Conservation (phyloP, 1,140 invertebrate species). For the Lasioglossum albipes region DNA sequence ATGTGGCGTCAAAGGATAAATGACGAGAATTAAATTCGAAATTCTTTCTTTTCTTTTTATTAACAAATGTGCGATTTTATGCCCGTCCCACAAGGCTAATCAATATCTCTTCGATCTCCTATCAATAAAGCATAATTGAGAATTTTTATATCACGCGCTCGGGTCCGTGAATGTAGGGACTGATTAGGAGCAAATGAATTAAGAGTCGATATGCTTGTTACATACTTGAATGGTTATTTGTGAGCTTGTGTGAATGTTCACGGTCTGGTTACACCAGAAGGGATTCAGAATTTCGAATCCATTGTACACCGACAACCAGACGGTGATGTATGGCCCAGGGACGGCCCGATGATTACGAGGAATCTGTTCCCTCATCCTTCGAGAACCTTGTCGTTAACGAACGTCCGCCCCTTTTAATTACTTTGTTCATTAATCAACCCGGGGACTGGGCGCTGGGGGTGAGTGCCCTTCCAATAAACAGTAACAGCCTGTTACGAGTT, state of each 20-base stretch:
- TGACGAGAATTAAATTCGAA: too few species aligned
- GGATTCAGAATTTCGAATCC: neutral
- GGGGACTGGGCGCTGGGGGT: conserved; percentile 4
- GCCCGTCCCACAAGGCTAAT: too few species aligned
- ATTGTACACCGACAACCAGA: conserved; percentile 16
- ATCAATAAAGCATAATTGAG: too few species aligned
- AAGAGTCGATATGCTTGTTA: too few species aligned
- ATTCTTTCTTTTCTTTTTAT: too few species aligned
- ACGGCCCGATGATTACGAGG: conserved; percentile 45
- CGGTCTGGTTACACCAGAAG: neutral
- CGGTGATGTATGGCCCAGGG: conserved; percentile 52
- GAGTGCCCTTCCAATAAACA: conserved; percentile 28
- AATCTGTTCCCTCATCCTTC: conserved; percentile 36
- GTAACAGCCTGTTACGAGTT: conserved; percentile 42
- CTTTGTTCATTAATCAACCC: conserved; percentile 49
- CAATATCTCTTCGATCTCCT: too few species aligned
- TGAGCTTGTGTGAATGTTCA: neutral
- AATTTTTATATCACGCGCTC: too few species aligned
- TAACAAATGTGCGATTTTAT: too few species aligned
- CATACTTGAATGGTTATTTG: too few species aligned
- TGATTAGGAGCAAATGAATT: too few species aligned
- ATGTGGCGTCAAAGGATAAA: too few species aligned
- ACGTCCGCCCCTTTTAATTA: conserved; percentile 46
- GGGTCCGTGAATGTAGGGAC: too few species aligned
- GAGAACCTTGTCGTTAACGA: conserved; percentile 35